Evolutionary conservation across 1,140 invertebrate species (phyloP).

Genomic region (Drosophila sp.): DNA sequence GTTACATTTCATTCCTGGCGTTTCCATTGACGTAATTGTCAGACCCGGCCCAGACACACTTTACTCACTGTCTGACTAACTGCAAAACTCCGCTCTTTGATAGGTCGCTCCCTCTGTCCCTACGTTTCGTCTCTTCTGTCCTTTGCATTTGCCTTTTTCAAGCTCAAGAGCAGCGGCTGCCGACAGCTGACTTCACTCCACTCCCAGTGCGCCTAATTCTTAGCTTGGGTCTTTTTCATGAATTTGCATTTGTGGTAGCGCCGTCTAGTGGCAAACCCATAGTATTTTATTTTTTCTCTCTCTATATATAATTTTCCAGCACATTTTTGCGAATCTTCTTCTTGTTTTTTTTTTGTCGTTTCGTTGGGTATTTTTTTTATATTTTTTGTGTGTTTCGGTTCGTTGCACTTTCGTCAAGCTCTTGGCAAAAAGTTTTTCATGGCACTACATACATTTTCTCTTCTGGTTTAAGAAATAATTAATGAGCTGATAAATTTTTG

Average conservation of each 20-base stretch:
- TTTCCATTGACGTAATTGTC: constrained; percentile 77
- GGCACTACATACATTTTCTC: constrained; percentile 4
- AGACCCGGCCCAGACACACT: constrained; percentile 63
- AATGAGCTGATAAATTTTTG: constrained; percentile 53
- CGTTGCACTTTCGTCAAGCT: constrained; percentile 64
- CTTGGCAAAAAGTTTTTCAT: constrained; percentile 44
- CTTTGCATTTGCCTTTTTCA: constrained; percentile 56
- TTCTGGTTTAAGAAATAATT: constrained; percentile 34
- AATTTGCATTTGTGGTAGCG: constrained; percentile 61
- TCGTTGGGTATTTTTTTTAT: constrained; percentile 10
- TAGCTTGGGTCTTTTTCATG: constrained; percentile 63
- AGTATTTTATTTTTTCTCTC: constrained; percentile 43
- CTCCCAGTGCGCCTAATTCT: constrained; percentile 34
- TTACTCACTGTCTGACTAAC: constrained; percentile 28
- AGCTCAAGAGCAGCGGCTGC: constrained; percentile 67
- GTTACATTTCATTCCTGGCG: constrained; percentile 68
- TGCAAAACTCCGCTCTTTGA: constrained; percentile 26
- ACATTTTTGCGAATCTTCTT: constrained; percentile 21
- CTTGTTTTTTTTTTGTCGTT: not conserved
- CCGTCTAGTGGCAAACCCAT: constrained; percentile 15
- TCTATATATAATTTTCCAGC: constrained; percentile 34
- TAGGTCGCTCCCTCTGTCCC: constrained; percentile 9
- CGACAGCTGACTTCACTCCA: constrained; percentile 42
- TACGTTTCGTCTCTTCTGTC: constrained; percentile 15
- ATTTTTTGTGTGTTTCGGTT: constrained; percentile 17